Conservation (phyloP, 2,888 invertebrate genomes). For the Myathropa florea region DNA sequence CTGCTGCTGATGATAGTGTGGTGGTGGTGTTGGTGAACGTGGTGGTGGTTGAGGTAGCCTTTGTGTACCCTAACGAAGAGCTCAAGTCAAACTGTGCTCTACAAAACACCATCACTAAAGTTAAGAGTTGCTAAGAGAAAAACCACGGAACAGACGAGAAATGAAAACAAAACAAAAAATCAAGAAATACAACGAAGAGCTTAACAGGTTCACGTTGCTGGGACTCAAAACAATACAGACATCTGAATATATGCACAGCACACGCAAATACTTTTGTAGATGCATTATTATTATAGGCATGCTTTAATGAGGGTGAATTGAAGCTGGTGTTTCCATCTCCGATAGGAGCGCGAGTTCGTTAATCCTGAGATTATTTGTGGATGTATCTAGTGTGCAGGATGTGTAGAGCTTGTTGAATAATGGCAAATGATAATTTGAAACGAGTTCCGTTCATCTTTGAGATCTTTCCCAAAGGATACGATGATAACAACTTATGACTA, state of each 20-base stretch:
- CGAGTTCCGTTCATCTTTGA: neutral
- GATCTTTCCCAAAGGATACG: neutral
- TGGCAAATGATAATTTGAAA: neutral
- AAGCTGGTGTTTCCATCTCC: neutral
- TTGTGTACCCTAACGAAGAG: conserved; percentile 1
- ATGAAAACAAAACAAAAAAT: neutral
- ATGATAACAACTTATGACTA: neutral
- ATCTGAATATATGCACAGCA: neutral
- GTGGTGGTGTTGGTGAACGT: neutral
- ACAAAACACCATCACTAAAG: neutral
- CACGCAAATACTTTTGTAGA: neutral
- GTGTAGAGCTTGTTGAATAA: neutral
- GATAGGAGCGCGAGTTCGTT: neutral
- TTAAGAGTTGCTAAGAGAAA: conserved; percentile 41
- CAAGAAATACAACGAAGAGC: neutral
- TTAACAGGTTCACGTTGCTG: conserved; percentile 26
- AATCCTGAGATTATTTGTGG: neutral
- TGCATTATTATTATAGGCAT: neutral
- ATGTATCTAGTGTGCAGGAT: neutral
- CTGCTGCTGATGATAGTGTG: neutral
- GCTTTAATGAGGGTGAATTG: neutral
- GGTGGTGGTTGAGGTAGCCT: neutral
- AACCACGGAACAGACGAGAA: conserved; percentile 10
- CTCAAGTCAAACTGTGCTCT: neutral
- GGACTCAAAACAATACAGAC: neutral